Evolutionary conservation across 2,797 vertebrate genomes (phyloP).

Genomic region (Pseudopleuronectes americanus): DNA sequence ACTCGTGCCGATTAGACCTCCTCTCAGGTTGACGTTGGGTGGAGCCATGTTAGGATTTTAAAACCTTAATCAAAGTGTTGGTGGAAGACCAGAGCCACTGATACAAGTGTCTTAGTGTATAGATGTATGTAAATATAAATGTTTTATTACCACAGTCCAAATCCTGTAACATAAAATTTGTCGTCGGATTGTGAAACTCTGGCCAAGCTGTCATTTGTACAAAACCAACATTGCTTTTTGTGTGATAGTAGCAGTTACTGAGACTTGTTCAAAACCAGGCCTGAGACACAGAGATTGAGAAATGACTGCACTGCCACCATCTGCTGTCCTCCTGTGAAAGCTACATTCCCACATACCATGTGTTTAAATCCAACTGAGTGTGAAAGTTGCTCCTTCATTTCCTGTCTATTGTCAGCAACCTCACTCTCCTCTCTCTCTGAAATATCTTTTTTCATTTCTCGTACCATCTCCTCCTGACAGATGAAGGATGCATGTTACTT

Average conservation of each 20-base stretch:
- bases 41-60: no score
- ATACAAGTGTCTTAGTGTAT: background rate
- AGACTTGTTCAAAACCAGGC: no score
- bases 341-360: conserved; percentile 40
- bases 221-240: conserved; percentile 8
- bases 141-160: background rate
- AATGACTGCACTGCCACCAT: conserved; percentile 47
- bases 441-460: conserved; percentile 46
- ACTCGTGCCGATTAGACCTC: no score
- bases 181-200: no score
- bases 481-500: conserved; percentile 48
- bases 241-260: conserved; percentile 8
- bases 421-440: conserved; percentile 11
- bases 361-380: conserved; percentile 55
- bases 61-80: no score
- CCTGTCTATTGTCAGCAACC: conserved; percentile 35
- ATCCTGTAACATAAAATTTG: background rate
- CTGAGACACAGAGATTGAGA: conserved; percentile 10
- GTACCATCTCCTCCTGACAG: conserved; percentile 40
- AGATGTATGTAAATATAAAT: background rate
- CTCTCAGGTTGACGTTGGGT: no score
- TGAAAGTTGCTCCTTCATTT: conserved; percentile 54
- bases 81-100: no score
- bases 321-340: conserved; percentile 44
- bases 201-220: no score